Percentiles rank a stretch among this genome's conserved stretches.
Conservation (phyloP, 2,797 vertebrate genomes). For the Nyctalus aviator region DNA sequence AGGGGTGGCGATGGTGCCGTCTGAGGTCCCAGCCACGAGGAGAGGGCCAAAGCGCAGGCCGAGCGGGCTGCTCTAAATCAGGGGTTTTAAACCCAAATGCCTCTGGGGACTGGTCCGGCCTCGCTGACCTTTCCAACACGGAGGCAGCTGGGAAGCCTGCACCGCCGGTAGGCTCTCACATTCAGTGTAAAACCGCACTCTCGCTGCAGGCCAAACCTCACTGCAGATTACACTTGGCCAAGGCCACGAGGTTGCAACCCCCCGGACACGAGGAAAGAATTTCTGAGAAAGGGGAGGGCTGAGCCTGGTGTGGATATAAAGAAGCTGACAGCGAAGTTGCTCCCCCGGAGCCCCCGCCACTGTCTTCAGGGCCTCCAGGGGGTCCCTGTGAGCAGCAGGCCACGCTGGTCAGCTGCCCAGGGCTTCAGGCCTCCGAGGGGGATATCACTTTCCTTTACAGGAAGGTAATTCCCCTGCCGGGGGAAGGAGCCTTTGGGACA, state of each 20-base stretch:
- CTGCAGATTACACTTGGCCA: constrained; percentile 30
- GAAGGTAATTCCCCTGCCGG: background rate
- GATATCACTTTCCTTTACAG: background rate
- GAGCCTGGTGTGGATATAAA: constrained; percentile 1
- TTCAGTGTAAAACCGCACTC: background rate
- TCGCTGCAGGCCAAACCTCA: constrained; percentile 2
- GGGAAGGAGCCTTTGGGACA: background rate
- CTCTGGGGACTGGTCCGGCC: background rate
- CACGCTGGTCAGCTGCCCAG: background rate
- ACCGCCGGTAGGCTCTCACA: background rate
- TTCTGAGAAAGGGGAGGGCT: background rate
- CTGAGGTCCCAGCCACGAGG: background rate
- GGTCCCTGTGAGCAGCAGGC: background rate
- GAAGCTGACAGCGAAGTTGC: background rate
- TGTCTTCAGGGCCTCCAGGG: background rate
- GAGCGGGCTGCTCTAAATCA: background rate
- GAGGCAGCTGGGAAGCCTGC: background rate
- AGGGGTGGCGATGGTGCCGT: background rate
- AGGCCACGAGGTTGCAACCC: background rate
- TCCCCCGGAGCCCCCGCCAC: background rate
- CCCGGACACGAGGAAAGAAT: background rate
- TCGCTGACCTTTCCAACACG: background rate
- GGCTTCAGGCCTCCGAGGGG: background rate
- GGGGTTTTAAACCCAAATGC: background rate
- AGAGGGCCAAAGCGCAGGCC: background rate